Conservation (phyloP, 2,113 vertebrate species). For the Nicator chloris region DNA sequence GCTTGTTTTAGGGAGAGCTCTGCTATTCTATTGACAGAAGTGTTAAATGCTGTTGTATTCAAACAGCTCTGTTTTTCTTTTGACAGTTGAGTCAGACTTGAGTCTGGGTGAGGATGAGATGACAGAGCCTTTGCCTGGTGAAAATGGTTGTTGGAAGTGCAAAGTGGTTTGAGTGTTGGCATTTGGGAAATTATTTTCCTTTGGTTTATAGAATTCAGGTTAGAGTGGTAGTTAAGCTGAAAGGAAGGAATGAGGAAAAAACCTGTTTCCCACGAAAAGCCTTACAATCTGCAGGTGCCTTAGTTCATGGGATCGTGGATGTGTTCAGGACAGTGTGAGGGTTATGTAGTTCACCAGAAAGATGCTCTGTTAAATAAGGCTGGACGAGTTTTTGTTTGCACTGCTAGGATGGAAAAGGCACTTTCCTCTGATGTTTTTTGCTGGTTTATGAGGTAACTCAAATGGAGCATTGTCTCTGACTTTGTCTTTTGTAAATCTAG, state of each 20-base stretch:
- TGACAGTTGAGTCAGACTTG: not conserved
- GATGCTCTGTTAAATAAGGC: not conserved
- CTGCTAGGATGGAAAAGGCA: not conserved
- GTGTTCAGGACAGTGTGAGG: not conserved
- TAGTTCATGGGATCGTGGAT: fast-evolving
- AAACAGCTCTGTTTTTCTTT: not conserved
- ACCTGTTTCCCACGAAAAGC: not conserved
- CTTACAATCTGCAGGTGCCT: not conserved
- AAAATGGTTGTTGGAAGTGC: not conserved
- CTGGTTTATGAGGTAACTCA: not conserved
- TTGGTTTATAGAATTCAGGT: not conserved
- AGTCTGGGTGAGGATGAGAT: not conserved
- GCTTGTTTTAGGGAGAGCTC: not conserved
- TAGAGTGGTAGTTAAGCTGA: not conserved
- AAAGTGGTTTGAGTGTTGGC: not conserved
- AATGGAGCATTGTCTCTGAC: not conserved
- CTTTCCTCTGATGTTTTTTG: not conserved
- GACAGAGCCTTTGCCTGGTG: not conserved
- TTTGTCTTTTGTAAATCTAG: not conserved
- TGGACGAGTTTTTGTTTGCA: not conserved
- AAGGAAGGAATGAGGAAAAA: not conserved
- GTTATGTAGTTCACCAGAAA: not conserved
- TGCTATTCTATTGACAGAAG: not conserved
- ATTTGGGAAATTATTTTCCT: not conserved
- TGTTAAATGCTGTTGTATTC: not conserved